Evolutionary conservation across 2,797 vertebrate genomes (phyloP), one percentile per base, ranked within the genome.

Genomic region (Karalla daura): DNA sequence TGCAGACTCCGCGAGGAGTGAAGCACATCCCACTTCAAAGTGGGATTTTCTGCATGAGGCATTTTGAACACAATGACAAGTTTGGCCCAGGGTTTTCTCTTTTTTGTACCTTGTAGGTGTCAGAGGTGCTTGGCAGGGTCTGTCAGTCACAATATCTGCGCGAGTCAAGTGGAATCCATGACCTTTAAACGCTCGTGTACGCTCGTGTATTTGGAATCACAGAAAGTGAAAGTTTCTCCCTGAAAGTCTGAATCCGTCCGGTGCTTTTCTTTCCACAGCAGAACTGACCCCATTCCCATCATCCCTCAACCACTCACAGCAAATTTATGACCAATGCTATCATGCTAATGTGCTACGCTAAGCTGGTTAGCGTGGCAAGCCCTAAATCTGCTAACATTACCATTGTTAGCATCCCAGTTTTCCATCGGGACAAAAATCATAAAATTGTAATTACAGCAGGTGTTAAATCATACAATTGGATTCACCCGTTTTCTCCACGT

Each of bases 1-100:
- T 32, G 65, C 63, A 32, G 21, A 69, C n/a, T 63, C 45, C 28
- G 9, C 11, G 24, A 39, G 9, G 43, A 37, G 39, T 18, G 7
- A 4, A n/a, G 36, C 47, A 27, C 23, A 24, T 47, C 30, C 27
- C 36, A 10, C n/a, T 23, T 53, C 10, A 18, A 9, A 5, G 35
- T 6, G 33, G 1, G 23, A 7, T 36, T 23, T 52, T 23, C 28
- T 28, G 23, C 2, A 1, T 17, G 10, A 7, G n/a, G 25, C 15
- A 30, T 9, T 7, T 7, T 6, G 12, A 46, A 13, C 3, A 5
- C 2, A 25, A 20, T 24, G 17, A 0, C 14, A 23, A 0, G 6
- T 27, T 17, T 13, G 14, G 3, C 17, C 5, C 0, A 5, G 5
- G n/a, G n/a, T n/a, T n/a, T n/a, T n/a, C n/a, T n/a, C n/a, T n/a